phyloP scores from a whole-genome alignment of 2,888 invertebrate genomes.

The Sarcophaga variegata region DNA sequence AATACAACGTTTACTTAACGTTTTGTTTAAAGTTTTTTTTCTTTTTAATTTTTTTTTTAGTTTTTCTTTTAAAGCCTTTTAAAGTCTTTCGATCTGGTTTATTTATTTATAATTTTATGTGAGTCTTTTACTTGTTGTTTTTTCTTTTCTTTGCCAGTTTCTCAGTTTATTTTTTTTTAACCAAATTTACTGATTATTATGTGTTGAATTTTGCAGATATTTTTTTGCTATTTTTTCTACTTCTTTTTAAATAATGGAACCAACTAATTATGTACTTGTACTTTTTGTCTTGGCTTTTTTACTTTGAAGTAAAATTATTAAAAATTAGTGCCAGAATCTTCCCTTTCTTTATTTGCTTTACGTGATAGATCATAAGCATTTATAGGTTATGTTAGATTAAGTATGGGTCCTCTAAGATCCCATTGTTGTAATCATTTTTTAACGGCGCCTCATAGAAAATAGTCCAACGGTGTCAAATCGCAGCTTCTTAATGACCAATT shows the following conservation, averaged over 20 bases:
- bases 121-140: not conserved
- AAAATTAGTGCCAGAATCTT: too few species aligned
- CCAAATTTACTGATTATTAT: constrained; percentile 28
- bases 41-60: constrained; percentile 5
- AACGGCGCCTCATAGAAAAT: too few species aligned
- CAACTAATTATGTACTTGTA: not conserved
- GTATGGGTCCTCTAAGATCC: too few species aligned
- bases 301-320: too few species aligned
- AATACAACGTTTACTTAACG: constrained; percentile 36
- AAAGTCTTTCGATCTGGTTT: constrained; percentile 57
- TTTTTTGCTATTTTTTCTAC: not conserved
- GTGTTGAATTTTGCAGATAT: constrained; percentile 10
- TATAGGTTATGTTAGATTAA: too few species aligned
- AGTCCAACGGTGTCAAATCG: too few species aligned
- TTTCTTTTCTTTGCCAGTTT: not conserved
- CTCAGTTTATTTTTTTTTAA: constrained; percentile 2
- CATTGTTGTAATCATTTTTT: too few species aligned
- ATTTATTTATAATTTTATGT: constrained; percentile 41
- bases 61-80: constrained; percentile 13
- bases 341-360: too few species aligned
- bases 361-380: too few species aligned
- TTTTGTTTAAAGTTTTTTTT: constrained; percentile 33
- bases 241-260: not conserved
- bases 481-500: too few species aligned
- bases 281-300: too few species aligned